Evolutionary conservation across 2,888 invertebrate genomes (phyloP).

Genomic region (Pristionchus maxplancki): DNA sequence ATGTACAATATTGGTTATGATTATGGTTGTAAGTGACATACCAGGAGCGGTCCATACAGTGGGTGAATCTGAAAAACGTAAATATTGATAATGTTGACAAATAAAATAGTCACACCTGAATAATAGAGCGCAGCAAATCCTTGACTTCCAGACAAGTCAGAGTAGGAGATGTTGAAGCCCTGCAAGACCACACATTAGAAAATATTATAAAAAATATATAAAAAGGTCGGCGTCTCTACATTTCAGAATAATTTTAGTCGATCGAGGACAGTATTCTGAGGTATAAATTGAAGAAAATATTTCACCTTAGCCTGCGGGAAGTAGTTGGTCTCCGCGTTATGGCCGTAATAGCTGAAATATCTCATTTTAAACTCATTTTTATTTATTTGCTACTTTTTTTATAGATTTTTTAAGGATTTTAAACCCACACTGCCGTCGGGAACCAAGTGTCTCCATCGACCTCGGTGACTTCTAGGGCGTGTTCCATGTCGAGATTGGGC

Average conservation of each 20-base stretch:
- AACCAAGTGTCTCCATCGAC: neutral
- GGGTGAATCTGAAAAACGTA: neutral
- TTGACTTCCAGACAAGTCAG: neutral
- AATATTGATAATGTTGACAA: neutral
- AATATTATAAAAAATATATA: too few relatives aligned
- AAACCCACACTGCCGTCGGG: neutral
- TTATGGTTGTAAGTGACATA: neutral
- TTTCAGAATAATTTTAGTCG: neutral
- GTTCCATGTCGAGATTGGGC: neutral
- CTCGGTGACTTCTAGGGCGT: neutral
- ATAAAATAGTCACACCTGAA: neutral
- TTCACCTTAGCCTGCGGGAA: neutral
- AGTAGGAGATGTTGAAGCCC: neutral
- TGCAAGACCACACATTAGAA: too few relatives aligned
- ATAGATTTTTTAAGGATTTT: neutral
- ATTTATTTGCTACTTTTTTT: too few relatives aligned
- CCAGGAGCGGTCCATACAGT: neutral
- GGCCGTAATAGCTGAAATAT: neutral
- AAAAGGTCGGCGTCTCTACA: neutral
- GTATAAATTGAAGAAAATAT: too few relatives aligned
- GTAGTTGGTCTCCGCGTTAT: neutral
- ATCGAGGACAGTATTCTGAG: too few relatives aligned
- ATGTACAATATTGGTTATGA: neutral
- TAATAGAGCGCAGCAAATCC: neutral
- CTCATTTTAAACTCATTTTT: neutral